Evolutionary conservation across 2,797 vertebrate species (phyloP).

Genomic region (Hirundo rustica): DNA sequence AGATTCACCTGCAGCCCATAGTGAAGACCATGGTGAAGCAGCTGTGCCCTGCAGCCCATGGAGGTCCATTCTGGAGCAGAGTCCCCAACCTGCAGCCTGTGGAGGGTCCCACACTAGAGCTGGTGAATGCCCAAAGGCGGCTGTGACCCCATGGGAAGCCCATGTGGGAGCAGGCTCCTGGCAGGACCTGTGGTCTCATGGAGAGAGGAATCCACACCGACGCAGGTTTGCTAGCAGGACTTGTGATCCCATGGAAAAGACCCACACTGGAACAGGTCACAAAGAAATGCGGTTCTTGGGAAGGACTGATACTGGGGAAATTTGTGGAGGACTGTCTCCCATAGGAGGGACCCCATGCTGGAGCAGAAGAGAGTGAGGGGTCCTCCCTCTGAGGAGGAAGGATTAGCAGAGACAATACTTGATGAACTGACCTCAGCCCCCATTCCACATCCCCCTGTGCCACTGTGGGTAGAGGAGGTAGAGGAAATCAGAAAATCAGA

Average conservation of each 20-base stretch:
- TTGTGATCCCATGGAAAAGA: neutral
- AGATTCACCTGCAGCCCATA: neutral
- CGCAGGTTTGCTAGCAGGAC: neutral
- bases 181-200: neutral
- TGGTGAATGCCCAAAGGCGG: neutral
- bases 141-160: neutral
- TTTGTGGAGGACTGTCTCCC: neutral
- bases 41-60: neutral
- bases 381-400: neutral
- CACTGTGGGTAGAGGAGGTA: neutral
- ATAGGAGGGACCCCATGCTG: neutral
- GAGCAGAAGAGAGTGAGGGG: neutral
- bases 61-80: neutral
- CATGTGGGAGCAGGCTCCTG: neutral
- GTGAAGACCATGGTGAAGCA: neutral
- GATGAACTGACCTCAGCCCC: neutral
- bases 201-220: fast-evolving
- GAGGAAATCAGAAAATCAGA: neutral
- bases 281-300: neutral
- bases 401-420: neutral
- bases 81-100: neutral
- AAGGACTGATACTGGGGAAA: neutral
- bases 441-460: neutral
- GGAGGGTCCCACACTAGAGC: neutral
- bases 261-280: neutral